Conservation (phyloP, 2,113 vertebrate species). For the Gopherus evgoodei region DNA sequence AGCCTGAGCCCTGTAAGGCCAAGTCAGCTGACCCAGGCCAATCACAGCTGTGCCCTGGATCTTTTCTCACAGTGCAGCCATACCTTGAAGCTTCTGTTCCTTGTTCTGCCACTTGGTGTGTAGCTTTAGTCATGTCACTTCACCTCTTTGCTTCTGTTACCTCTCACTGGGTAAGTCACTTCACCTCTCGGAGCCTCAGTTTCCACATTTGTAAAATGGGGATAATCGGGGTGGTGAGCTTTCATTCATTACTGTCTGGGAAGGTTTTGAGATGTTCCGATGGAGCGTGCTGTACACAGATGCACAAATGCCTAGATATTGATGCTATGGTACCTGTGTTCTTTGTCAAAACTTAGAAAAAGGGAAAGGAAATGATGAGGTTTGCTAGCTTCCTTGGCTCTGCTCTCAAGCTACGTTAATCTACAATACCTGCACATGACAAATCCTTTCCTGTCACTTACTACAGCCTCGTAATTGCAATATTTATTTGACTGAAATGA, state of each 20-base stretch:
- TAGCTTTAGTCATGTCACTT: background rate
- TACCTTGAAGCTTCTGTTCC: background rate
- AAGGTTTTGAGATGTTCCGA: background rate
- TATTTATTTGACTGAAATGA: background rate
- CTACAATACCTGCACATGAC: background rate
- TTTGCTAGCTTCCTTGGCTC: background rate
- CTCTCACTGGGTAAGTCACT: background rate
- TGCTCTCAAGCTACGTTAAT: background rate
- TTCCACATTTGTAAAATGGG: background rate
- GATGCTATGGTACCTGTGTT: background rate
- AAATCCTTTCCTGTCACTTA: background rate
- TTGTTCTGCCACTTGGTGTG: background rate
- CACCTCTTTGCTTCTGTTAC: background rate
- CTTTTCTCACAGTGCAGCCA: background rate
- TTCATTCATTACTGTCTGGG: background rate
- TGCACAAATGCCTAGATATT: background rate
- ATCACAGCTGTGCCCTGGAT: background rate
- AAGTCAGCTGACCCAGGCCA: background rate
- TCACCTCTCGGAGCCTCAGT: background rate
- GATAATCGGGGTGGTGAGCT: background rate
- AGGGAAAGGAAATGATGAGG: background rate
- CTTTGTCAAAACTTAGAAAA: background rate
- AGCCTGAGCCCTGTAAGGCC: background rate
- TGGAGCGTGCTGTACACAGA: background rate
- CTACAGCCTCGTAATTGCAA: background rate